phyloP scores from a whole-genome alignment of 2,113 vertebrate species.

The Oplegnathus fasciatus region DNA sequence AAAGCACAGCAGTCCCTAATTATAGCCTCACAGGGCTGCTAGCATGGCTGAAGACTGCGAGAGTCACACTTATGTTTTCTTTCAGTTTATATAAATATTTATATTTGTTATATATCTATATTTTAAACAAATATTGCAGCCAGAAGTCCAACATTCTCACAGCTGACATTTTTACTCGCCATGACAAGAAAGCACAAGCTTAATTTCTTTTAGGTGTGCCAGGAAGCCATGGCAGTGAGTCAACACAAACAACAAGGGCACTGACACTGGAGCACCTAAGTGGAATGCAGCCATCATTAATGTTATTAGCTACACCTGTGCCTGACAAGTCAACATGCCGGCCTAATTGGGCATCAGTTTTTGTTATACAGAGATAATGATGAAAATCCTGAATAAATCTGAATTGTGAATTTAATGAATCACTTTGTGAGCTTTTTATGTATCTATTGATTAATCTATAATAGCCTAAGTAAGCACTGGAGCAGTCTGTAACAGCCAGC shows the following conservation, averaged over 20 bases:
- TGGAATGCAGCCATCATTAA: conserved; percentile 1
- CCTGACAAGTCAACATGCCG: conserved; percentile 2
- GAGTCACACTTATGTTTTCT: too few species aligned
- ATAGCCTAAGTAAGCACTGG: conserved; percentile 48
- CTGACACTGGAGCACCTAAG: neutral
- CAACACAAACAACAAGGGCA: neutral
- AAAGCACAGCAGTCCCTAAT: neutral
- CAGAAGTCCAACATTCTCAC: neutral
- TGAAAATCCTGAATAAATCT: conserved; percentile 8
- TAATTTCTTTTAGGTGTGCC: neutral
- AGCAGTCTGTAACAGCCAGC: conserved; percentile 38
- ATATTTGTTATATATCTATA: neutral
- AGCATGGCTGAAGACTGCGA: neutral
- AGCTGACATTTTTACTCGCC: neutral
- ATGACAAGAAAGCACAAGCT: neutral
- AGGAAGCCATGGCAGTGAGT: neutral
- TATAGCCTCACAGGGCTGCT: neutral
- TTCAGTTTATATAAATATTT: too few species aligned
- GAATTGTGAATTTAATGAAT: conserved; percentile 43
- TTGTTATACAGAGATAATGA: conserved; percentile 1
- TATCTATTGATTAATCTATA: conserved; percentile 67
- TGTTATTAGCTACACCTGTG: conserved; percentile 4
- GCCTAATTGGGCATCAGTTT: conserved; percentile 13
- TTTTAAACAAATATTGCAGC: too few species aligned
- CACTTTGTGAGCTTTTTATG: conserved; percentile 57